Percentiles rank a stretch among this genome's conserved stretches.
Evolutionary conservation across 2,888 invertebrate genomes (phyloP).

Genomic region (Patella ulyssiponensis): DNA sequence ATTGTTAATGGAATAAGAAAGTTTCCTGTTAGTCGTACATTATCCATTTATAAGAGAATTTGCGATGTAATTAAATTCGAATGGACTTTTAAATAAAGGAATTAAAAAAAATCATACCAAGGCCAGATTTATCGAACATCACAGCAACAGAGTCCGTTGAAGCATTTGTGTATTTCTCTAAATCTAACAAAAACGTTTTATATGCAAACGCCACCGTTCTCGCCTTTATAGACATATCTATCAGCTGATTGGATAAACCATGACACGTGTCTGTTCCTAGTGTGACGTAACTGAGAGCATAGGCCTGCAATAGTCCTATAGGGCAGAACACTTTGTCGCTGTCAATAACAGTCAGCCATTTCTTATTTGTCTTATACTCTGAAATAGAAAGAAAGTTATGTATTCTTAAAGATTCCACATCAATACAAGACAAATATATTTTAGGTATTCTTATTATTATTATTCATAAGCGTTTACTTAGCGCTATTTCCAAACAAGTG

Average conservation of each 20-base stretch:
- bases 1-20: no score
- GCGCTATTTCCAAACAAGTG: background rate
- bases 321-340: constrained; percentile 13
- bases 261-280: constrained; percentile 6
- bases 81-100: no score
- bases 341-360: constrained; percentile 18
- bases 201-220: constrained; percentile 18
- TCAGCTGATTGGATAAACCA: background rate
- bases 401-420: no score
- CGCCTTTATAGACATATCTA: background rate
- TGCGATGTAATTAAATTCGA: no score
- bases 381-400: background rate
- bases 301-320: constrained; percentile 2
- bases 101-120: background rate
- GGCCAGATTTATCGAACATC: constrained; percentile 16
- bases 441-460: background rate
- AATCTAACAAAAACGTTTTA: constrained; percentile 6
- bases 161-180: constrained; percentile 13
- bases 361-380: constrained; percentile 13
- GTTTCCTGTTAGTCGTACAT: no score
- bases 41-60: no score
- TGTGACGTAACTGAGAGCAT: constrained; percentile 14
- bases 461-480: background rate
- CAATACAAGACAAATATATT: background rate
- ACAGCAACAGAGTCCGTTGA: constrained; percentile 12